Conservation (phyloP, 2,113 vertebrate species). For the Prolemur simus region DNA sequence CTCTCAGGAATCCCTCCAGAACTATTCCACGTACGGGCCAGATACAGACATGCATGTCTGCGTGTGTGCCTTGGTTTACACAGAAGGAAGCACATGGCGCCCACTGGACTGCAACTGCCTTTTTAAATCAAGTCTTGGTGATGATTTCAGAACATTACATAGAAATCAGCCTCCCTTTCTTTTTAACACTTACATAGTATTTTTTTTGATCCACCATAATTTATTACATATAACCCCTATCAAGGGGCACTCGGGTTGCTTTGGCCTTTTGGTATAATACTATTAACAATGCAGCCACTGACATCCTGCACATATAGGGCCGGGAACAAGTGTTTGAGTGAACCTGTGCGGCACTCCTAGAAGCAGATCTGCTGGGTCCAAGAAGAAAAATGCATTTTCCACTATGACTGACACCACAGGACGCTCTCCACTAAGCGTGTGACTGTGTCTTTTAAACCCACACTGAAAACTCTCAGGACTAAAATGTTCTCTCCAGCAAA, state of each 20-base stretch:
- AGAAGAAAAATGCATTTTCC: neutral
- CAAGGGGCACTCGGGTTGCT: no score
- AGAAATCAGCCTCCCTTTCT: neutral
- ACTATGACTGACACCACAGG: neutral
- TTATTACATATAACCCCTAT: neutral
- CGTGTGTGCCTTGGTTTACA: accelerated
- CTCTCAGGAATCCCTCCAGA: neutral
- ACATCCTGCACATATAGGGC: neutral
- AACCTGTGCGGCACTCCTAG: neutral
- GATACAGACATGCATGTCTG: neutral
- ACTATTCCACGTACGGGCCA: accelerated
- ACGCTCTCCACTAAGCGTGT: neutral
- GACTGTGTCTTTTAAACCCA: neutral
- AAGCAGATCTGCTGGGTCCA: neutral
- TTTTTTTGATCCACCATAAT: accelerated
- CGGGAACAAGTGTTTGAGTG: accelerated
- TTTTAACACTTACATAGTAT: accelerated
- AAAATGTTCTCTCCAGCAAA: neutral
- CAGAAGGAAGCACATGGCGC: neutral
- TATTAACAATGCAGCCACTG: no score
- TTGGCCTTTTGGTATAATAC: no score
- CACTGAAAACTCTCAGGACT: neutral
- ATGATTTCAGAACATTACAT: accelerated
- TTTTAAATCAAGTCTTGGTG: neutral
- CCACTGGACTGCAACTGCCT: no score